Conservation (phyloP, 92 coral and sea anemone species). For the Porites rus region DNA sequence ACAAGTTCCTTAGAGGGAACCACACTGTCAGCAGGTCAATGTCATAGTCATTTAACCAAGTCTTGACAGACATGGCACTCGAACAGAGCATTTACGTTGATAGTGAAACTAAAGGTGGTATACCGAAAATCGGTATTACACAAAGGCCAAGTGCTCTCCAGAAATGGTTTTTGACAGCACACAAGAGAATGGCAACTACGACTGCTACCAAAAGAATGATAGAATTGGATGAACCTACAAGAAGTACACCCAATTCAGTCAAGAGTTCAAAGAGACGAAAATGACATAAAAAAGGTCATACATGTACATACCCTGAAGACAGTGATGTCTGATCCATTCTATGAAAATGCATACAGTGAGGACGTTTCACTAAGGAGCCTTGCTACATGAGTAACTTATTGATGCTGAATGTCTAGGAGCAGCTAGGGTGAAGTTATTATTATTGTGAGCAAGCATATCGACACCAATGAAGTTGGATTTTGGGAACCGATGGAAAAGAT, state of each 20-base stretch:
- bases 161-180: conserved; percentile 46
- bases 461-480: conserved; percentile 20
- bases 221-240: conserved; percentile 22
- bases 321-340: conserved; percentile 29
- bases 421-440: background rate
- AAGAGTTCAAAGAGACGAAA: background rate
- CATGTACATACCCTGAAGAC: conserved; percentile 8
- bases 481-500: conserved; percentile 8
- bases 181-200: conserved; percentile 41
- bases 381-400: conserved; percentile 33
- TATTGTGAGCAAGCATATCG: conserved; percentile 6
- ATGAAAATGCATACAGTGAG: background rate
- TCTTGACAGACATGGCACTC: conserved; percentile 58
- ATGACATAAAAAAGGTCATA: conserved; percentile 20
- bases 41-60: conserved; percentile 52
- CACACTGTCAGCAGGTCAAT: conserved; percentile 57
- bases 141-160: conserved; percentile 48
- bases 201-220: conserved; percentile 45
- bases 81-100: conserved; percentile 64
- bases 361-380: conserved; percentile 38
- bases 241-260: conserved; percentile 21
- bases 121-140: conserved; percentile 50
- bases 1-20: conserved; percentile 49
- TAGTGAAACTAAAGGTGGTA: conserved; percentile 63
- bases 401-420: conserved; percentile 7